Evolutionary conservation across 2,888 invertebrate genomes (phyloP).

Genomic region (Gortyna flavago): DNA sequence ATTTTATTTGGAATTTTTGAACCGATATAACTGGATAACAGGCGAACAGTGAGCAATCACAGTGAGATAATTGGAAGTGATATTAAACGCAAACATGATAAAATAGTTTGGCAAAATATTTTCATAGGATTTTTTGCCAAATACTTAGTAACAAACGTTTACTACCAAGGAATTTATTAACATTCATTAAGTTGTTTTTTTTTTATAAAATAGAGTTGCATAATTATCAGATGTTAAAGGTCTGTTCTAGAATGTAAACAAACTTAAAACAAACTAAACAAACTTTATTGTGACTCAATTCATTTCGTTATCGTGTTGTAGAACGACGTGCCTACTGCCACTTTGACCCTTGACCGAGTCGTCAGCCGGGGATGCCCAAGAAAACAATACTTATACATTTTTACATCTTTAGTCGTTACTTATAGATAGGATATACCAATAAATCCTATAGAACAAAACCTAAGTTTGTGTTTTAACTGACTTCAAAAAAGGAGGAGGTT

Average conservation of each 20-base stretch:
- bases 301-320: slow-evolving; percentile 10
- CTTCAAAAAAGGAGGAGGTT: no score
- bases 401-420: no score
- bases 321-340: not conserved
- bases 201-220: not conserved
- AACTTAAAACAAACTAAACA: no score
- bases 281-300: not conserved
- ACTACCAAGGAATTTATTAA: no score
- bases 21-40: not conserved
- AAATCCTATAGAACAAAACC: no score
- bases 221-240: not conserved
- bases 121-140: not conserved
- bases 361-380: not conserved
- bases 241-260: not conserved
- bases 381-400: slow-evolving; percentile 2
- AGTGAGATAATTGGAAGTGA: not conserved
- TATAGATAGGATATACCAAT: no score
- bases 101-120: not conserved
- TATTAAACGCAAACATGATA: not conserved
- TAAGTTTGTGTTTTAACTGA: no score
- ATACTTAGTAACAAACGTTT: not conserved
- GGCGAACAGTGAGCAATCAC: not conserved
- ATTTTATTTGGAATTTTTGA: slow-evolving; percentile 2
- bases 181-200: no score
- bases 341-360: not conserved